These are phyloP conservation scores for Caerostris extrusa DNA, from an alignment of 1,140 invertebrate species.

Conservation along the genomic window DNA sequence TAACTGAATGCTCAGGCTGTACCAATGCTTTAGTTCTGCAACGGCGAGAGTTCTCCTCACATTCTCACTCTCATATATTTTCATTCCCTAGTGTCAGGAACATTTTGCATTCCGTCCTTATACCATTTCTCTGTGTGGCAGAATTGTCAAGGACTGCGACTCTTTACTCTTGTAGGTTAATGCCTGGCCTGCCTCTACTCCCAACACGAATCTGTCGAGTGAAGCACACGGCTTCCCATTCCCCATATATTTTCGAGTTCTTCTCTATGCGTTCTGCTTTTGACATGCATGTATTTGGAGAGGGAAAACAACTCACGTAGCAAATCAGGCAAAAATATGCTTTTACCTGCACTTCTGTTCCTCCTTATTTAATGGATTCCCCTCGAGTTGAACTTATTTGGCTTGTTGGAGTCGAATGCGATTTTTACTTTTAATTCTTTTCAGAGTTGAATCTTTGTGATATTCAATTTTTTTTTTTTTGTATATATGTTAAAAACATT, in stretches of 20 bases:
- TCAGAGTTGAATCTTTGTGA: slow-evolving; percentile 14
- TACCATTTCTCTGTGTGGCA: slow-evolving; percentile 69
- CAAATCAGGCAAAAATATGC: slow-evolving; percentile 69
- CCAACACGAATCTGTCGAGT: slow-evolving; percentile 2
- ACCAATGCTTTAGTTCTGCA: slow-evolving; percentile 45
- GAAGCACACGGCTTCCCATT: slow-evolving; percentile 11
- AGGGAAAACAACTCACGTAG: slow-evolving; percentile 46
- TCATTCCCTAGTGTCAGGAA: slow-evolving; percentile 70
- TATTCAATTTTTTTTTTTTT: background rate
- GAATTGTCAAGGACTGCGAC: slow-evolving; percentile 56
- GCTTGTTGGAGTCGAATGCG: background rate
- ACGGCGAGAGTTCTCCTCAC: slow-evolving; percentile 47
- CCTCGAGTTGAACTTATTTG: slow-evolving; percentile 19
- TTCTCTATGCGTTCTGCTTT: slow-evolving; percentile 23
- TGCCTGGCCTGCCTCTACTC: background rate
- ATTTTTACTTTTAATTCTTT: slow-evolving; percentile 53
- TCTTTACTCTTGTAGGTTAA: slow-evolving; percentile 44
- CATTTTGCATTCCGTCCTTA: slow-evolving; percentile 72
- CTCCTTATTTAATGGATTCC: slow-evolving; percentile 55
- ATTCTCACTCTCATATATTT: slow-evolving; percentile 65
- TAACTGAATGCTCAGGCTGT: slow-evolving; percentile 47
- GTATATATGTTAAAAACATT: background rate
- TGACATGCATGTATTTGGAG: slow-evolving; percentile 4
- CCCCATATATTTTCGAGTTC: slow-evolving; percentile 36
- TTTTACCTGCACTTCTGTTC: slow-evolving; percentile 42